Conservation (phyloP, 1,140 invertebrate species). For the Drosophila carrolli region DNA sequence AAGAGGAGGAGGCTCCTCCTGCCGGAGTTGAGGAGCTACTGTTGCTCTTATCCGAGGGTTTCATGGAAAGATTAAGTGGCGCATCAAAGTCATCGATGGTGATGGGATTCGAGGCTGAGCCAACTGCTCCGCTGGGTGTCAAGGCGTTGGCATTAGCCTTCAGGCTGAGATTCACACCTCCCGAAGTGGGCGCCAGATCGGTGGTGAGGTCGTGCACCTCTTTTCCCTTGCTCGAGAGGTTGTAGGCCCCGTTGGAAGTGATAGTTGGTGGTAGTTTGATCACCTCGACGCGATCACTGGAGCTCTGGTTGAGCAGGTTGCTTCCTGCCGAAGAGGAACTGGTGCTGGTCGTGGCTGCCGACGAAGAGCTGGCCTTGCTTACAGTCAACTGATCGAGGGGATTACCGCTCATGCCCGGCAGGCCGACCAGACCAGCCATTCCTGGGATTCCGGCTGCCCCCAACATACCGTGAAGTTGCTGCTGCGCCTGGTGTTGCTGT, state of each 20-base stretch:
- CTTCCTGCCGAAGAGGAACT: constrained; percentile 25
- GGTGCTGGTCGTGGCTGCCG: constrained; percentile 20
- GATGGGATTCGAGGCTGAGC: constrained; percentile 83
- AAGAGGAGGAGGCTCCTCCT: constrained; percentile 17
- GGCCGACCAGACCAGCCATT: constrained; percentile 29
- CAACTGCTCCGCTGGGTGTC: constrained; percentile 66
- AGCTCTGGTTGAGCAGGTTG: constrained; percentile 45
- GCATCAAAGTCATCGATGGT: constrained; percentile 88
- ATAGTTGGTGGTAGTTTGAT: constrained; percentile 89
- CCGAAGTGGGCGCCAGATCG: constrained; percentile 51
- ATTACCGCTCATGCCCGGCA: constrained; percentile 34
- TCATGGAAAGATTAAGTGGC: constrained; percentile 92
- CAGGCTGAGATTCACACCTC: constrained; percentile 79
- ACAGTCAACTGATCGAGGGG: constrained; percentile 64
- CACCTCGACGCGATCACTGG: constrained; percentile 89
- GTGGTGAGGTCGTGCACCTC: constrained; percentile 74
- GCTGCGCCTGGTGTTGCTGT: constrained; percentile 35
- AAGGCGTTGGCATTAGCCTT: constrained; percentile 64
- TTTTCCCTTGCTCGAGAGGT: constrained; percentile 81
- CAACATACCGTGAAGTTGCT: constrained; percentile 64
- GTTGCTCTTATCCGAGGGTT: constrained; percentile 87
- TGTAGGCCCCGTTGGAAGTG: constrained; percentile 84
- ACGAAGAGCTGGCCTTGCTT: constrained; percentile 39
- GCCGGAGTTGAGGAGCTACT: background rate
- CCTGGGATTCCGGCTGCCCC: constrained; percentile 65